phyloP scores from a whole-genome alignment of 2,797 vertebrate species.

The Onychomys arenicola region DNA sequence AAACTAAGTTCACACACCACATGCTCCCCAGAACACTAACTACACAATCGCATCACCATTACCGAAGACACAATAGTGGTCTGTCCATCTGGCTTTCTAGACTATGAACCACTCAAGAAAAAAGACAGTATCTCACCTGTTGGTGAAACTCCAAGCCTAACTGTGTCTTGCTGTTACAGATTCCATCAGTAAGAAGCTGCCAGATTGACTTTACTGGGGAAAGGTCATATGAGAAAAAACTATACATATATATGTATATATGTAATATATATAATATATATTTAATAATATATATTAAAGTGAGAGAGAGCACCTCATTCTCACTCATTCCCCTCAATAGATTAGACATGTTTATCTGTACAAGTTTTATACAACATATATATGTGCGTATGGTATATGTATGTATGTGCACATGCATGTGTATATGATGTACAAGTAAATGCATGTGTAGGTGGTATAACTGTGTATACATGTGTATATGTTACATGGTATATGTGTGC shows the following conservation, averaged over 20 bases:
- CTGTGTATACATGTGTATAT: background rate
- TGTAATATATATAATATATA: background rate
- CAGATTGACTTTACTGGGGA: background rate
- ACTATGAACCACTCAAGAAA: background rate
- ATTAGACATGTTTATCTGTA: background rate
- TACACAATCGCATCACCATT: background rate
- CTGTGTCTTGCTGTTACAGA: background rate
- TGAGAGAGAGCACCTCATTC: background rate
- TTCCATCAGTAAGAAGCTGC: background rate
- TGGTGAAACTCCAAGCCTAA: background rate
- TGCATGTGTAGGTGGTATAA: background rate
- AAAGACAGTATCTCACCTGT: background rate
- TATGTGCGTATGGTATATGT: no score
- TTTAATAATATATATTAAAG: background rate
- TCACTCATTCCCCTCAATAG: slow-evolving; percentile 6
- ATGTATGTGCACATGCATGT: background rate
- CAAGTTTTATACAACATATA: background rate
- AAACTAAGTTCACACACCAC: slow-evolving; percentile 11
- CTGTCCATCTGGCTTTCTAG: background rate
- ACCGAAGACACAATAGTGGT: background rate
- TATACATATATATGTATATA: background rate
- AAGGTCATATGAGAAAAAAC: background rate
- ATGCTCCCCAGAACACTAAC: background rate
- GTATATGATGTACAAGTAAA: background rate
- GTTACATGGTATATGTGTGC: background rate